Evolutionary conservation across 2,797 vertebrate genomes (phyloP).

Genomic region (Ispidina lecontei): DNA sequence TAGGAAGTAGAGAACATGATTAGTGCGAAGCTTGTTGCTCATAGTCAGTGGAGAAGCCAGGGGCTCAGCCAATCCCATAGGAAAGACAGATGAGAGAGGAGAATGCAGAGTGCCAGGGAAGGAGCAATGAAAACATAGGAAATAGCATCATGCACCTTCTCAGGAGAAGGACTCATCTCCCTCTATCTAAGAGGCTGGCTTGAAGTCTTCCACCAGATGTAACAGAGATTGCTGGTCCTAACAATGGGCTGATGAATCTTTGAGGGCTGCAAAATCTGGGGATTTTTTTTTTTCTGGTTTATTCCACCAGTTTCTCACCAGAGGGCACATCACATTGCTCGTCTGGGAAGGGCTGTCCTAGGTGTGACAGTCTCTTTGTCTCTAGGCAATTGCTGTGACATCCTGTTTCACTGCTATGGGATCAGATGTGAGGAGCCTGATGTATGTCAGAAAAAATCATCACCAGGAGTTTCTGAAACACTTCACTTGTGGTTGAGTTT

Average conservation of each 20-base stretch:
- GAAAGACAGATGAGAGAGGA: neutral
- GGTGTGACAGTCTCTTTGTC: neutral
- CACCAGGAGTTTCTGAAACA: neutral
- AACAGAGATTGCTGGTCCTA: neutral
- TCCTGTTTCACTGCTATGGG: neutral
- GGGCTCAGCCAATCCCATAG: neutral
- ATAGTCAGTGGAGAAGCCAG: neutral
- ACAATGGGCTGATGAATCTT: neutral
- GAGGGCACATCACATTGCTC: neutral
- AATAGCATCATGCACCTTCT: neutral
- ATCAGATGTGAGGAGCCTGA: neutral
- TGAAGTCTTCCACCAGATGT: neutral
- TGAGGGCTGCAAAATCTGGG: neutral
- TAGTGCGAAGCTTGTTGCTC: neutral
- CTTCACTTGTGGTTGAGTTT: neutral
- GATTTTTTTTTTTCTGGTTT: neutral
- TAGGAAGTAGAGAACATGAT: neutral
- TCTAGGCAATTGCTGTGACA: neutral
- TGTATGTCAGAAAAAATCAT: neutral
- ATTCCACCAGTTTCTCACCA: neutral
- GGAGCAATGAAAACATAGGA: rapidly evolving
- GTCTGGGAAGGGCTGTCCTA: neutral
- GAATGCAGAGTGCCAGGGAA: neutral
- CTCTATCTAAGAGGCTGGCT: neutral
- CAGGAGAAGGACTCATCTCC: neutral